Evolutionary conservation across 2,797 vertebrate genomes (phyloP), one percentile per base, ranked within the genome.

Genomic region (Mus spretus): DNA sequence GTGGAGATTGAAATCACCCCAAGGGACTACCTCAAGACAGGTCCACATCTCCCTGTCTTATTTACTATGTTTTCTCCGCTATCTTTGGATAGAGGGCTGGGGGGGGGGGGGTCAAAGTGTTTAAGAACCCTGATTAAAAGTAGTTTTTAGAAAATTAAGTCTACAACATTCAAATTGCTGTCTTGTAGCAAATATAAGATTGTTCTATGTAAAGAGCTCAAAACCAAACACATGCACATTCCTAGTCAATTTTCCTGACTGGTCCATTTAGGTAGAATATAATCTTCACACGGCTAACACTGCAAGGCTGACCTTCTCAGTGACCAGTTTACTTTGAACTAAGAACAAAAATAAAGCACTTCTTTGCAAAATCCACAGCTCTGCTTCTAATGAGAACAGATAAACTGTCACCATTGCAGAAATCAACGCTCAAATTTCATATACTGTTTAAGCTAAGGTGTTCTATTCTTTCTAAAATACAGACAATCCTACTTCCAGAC

Each of bases 381-480:
- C 37, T 57, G 13, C 40, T 80, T 95, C 91, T 67, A 80, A 82
- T 91, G 20, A 26, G 81, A 88, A 83, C 47, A 75, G 53, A 93
- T 31, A 84, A 78, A 95, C 22, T 74, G 31, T 87, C 80, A 88
- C 59, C 28, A 67, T 84, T 90, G 28, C 2, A 80, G 59, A 17
- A 95, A 84, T 88, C 70, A 86, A 75, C 24, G 40, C 40, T 57
- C 67, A 90, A 79, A 92, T 78, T 75, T 44, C 81, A 75, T 37
- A 28, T 11, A 47, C 28, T 91, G 22, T 55, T 94, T 80, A 59
- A 17, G 55, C 44, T 44, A 67, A 22, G 14, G 53, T 4, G 4
- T 34, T 17, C 7, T 65, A 72, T 34, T 22, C 7, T 65, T 72
- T 55, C 53, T 40, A 11, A 83, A 91, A 65, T 9, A 72, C 20